Percentiles rank a stretch among this genome's conserved stretches.
These are phyloP conservation scores for Porites evermanni DNA, from an alignment of 92 coral and sea anemone species.

Conservation along the genomic window DNA sequence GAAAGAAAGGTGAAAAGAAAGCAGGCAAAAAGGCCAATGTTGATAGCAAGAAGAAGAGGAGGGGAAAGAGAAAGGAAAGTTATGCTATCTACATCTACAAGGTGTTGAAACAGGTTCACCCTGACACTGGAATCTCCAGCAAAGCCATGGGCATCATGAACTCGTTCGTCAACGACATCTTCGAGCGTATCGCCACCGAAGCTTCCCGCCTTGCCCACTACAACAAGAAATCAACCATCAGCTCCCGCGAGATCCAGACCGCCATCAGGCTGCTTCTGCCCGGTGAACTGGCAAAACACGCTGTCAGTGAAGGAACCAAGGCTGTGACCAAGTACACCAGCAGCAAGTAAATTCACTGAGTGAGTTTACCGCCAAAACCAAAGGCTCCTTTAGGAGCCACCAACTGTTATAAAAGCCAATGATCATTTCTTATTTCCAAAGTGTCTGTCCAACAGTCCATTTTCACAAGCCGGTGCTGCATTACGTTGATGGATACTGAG, in stretches of 20 bases:
- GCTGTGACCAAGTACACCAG: conserved; percentile 99
- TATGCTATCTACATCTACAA: conserved; percentile 97
- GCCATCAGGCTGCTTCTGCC: conserved; percentile 82
- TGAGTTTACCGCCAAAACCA: conserved; percentile 51
- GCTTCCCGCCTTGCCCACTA: conserved; percentile 82
- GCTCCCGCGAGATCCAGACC: conserved; percentile 93
- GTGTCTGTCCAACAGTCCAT: neutral
- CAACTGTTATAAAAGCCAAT: conserved; percentile 40
- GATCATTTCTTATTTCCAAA: neutral
- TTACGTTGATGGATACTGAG: no score
- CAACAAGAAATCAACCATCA: conserved; percentile 88
- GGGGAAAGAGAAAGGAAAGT: conserved; percentile 86
- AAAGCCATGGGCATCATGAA: conserved; percentile 93
- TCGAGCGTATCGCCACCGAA: conserved; percentile 85
- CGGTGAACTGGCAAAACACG: conserved; percentile 87
- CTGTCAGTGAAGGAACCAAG: conserved; percentile 97
- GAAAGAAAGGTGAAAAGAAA: conserved; percentile 51
- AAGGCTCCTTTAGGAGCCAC: conserved; percentile 92
- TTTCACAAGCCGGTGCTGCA: neutral
- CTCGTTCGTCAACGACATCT: conserved; percentile 88
- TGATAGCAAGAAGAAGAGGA: conserved; percentile 39
- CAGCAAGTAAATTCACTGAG: conserved; percentile 67
- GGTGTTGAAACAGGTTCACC: conserved; percentile 68
- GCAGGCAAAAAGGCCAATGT: conserved; percentile 47
- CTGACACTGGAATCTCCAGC: conserved; percentile 86